These are phyloP conservation scores for Trichonephila clavipes DNA, from an alignment of 1,140 invertebrate species.

Conservation along the genomic window DNA sequence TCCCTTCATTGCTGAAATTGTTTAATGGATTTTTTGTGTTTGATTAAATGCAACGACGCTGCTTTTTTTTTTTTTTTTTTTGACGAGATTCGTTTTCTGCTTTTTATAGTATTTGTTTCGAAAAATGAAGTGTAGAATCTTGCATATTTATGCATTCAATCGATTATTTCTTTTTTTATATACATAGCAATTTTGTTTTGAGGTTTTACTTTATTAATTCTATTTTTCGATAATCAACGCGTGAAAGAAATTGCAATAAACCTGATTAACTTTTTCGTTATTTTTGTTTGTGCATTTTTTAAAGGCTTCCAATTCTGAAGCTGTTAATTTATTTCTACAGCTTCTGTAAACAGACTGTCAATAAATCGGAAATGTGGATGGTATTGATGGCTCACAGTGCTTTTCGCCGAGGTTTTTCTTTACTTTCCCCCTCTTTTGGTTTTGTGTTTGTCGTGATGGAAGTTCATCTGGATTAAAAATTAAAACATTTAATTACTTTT, in stretches of 20 bases:
- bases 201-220: not conserved
- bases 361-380: not conserved
- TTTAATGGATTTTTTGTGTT: constrained; percentile 69
- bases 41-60: constrained; percentile 49
- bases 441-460: no score
- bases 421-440: no score
- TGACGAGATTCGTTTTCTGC: constrained; percentile 38
- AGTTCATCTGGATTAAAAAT: not conserved
- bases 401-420: not conserved
- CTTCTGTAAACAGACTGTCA: not conserved
- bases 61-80: not conserved
- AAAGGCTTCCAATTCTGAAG: not conserved
- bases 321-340: not conserved
- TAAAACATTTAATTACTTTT: not conserved
- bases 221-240: constrained; percentile 17
- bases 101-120: not conserved
- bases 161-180: constrained; percentile 21
- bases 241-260: not conserved
- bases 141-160: constrained; percentile 63
- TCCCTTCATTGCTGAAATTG: constrained; percentile 45
- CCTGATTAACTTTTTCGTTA: constrained; percentile 17
- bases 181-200: not conserved
- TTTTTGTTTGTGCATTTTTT: not conserved
- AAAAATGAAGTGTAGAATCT: constrained; percentile 14
- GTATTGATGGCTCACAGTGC: not conserved